Percentiles rank a stretch among this genome's conserved stretches.
Conservation (phyloP, 1,140 invertebrate genomes). For the Ctenoplectra terminalis region DNA sequence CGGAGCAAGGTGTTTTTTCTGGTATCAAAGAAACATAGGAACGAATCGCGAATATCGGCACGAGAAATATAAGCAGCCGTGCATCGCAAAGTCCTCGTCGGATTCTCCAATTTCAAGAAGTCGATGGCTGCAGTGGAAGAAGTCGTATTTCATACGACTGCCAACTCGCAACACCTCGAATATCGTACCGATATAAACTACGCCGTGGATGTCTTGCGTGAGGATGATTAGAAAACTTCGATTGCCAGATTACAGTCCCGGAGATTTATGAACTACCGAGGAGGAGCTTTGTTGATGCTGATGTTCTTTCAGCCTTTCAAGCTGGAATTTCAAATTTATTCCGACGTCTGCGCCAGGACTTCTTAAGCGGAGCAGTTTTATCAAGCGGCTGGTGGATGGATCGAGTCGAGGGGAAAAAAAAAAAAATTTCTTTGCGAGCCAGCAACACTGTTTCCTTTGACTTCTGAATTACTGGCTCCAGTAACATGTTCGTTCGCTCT, state of each 20-base stretch:
- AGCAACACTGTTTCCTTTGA: not conserved
- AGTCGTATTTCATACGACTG: constrained; percentile 61
- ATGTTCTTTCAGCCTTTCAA: not conserved
- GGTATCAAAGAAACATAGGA: not conserved
- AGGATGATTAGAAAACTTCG: constrained; percentile 72
- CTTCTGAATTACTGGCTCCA: not conserved
- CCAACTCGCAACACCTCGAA: constrained; percentile 57
- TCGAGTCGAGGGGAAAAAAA: not conserved
- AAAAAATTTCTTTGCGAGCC: not conserved
- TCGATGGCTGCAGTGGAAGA: constrained; percentile 24
- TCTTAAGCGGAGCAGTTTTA: not conserved
- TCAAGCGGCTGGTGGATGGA: not conserved
- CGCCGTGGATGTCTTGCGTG: constrained; percentile 58
- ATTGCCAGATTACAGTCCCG: constrained; percentile 70
- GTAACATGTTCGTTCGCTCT: too few species aligned
- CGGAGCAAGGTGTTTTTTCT: not conserved
- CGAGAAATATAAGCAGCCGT: not conserved
- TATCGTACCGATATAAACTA: constrained; percentile 69
- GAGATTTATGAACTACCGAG: constrained; percentile 55
- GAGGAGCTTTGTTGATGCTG: constrained; percentile 21
- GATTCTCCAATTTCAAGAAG: constrained; percentile 39
- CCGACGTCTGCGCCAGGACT: not conserved
- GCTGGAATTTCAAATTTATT: constrained; percentile 13
- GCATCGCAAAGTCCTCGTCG: not conserved
- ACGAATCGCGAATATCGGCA: not conserved